Percentiles rank a stretch among this genome's conserved stretches.
These are phyloP conservation scores for Lysandra bellargus DNA, from an alignment of 2,888 invertebrate genomes.

Conservation along the genomic window DNA sequence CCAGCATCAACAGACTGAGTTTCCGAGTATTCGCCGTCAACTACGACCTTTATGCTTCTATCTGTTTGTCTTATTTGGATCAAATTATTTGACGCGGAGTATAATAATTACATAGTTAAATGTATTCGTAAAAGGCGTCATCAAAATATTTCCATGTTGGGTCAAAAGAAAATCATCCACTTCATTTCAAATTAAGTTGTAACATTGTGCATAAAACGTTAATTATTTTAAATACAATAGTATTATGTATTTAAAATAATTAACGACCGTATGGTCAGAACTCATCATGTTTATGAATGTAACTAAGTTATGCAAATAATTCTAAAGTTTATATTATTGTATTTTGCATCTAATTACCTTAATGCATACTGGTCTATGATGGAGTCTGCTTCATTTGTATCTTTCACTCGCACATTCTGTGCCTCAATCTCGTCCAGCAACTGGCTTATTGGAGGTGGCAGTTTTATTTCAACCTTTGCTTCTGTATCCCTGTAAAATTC, in stretches of 20 bases:
- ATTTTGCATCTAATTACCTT: conserved; percentile 46
- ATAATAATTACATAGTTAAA: too few species aligned
- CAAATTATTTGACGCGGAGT: too few species aligned
- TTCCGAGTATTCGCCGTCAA: too few species aligned
- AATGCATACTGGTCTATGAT: conserved; percentile 50
- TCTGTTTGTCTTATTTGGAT: too few species aligned
- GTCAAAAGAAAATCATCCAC: background rate
- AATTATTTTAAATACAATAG: too few species aligned
- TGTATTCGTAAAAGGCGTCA: too few species aligned
- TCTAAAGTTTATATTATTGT: background rate
- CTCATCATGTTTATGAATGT: background rate
- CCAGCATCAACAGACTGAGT: too few species aligned
- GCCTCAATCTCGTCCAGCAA: conserved; percentile 57
- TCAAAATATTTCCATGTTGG: too few species aligned
- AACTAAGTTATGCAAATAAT: conserved; percentile 5
- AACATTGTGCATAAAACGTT: background rate
- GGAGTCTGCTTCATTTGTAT: conserved; percentile 48
- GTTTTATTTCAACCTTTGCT: conserved; percentile 53
- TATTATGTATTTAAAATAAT: too few species aligned
- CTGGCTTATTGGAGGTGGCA: conserved; percentile 51
- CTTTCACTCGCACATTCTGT: conserved; percentile 44
- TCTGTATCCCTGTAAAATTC: conserved; percentile 57
- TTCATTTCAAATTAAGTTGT: background rate
- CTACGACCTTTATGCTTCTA: too few species aligned
- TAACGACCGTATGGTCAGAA: background rate